A percentile compares a stretch with the other conserved stretches of the same genome.
Evolutionary conservation across 2,888 invertebrate genomes (phyloP).

Genomic region (Leucoma salicis): DNA sequence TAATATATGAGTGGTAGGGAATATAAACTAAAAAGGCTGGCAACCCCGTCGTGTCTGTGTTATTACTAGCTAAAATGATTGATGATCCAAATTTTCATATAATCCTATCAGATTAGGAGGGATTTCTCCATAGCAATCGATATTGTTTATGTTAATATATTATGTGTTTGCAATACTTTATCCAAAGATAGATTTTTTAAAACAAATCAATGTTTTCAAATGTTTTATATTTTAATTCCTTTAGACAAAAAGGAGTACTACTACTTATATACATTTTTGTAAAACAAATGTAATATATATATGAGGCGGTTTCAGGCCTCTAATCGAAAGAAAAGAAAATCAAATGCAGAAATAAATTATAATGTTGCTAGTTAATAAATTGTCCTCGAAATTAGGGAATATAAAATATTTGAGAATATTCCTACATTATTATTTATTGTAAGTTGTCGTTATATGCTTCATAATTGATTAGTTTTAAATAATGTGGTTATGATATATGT

Average conservation of each 20-base stretch:
- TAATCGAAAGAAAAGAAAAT: no score
- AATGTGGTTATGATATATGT: conserved; percentile 25
- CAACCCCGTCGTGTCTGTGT: no score
- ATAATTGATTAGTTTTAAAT: conserved; percentile 37
- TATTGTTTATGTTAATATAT: conserved; percentile 25
- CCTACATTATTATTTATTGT: conserved; percentile 37
- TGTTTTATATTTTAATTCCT: conserved; percentile 6
- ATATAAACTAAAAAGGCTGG: background rate
- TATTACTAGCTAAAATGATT: background rate
- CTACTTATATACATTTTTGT: background rate
- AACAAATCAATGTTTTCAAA: conserved; percentile 20
- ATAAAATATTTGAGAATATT: conserved; percentile 34
- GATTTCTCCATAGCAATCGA: conserved; percentile 3
- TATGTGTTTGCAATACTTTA: conserved; percentile 43
- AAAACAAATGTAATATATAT: background rate
- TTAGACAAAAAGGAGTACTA: background rate
- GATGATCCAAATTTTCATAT: background rate
- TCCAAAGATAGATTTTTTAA: conserved; percentile 49
- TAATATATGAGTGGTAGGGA: background rate
- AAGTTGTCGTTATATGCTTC: conserved; percentile 39
- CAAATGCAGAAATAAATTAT: background rate
- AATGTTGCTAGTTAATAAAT: conserved; percentile 3
- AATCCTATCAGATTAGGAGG: background rate
- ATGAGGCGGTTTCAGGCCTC: no score
- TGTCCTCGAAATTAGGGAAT: conserved; percentile 16